These are phyloP conservation scores for Glossophaga mutica DNA, from an alignment of 2,797 vertebrate species.

Conservation along the genomic window DNA sequence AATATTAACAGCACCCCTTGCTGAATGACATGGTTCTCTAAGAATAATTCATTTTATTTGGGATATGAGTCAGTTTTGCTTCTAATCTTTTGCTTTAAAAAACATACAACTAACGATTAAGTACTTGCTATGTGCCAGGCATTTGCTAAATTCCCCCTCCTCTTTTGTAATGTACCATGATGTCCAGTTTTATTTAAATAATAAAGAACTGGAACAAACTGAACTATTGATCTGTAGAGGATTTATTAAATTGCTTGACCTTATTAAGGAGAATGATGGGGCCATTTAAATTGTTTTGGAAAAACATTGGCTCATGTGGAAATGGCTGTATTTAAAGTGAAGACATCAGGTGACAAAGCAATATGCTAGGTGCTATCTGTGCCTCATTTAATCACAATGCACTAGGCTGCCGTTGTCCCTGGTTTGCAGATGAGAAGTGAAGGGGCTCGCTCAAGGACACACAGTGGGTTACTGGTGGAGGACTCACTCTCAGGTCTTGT, in stretches of 20 bases:
- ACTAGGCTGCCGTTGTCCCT: not conserved
- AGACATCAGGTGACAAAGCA: not conserved
- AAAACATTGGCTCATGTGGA: not conserved
- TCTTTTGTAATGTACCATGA: not conserved
- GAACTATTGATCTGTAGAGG: not conserved
- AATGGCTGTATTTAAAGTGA: not conserved
- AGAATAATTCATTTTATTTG: not conserved
- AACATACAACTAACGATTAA: not conserved
- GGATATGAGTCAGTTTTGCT: not conserved
- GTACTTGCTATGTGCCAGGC: not conserved
- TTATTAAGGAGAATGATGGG: not conserved
- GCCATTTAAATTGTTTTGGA: not conserved
- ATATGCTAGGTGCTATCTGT: not conserved
- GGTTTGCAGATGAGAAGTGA: not conserved
- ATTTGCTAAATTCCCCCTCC: not conserved
- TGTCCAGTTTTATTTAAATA: not conserved
- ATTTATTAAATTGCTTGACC: not conserved
- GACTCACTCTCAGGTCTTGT: not conserved
- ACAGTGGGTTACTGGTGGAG: not conserved
- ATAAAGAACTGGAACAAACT: not conserved
- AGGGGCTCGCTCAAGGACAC: not conserved
- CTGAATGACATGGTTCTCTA: not conserved
- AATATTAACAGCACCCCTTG: not conserved
- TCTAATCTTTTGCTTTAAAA: slow-evolving; percentile 33
- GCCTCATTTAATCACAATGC: not conserved